These are phyloP conservation scores for Mamestra brassicae DNA, from an alignment of 2,888 invertebrate genomes.

Conservation along the genomic window DNA sequence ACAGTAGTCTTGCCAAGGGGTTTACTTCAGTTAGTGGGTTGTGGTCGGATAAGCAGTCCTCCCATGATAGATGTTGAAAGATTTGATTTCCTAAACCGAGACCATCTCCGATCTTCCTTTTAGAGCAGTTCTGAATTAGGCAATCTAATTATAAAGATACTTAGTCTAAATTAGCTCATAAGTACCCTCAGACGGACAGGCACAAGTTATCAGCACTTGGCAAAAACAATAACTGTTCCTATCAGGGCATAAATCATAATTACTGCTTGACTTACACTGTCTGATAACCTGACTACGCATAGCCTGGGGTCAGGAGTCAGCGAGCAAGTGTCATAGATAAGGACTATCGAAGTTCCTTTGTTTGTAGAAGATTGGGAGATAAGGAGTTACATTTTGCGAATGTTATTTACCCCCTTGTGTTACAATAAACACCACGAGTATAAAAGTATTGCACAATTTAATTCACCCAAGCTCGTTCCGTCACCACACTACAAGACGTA, in stretches of 20 bases:
- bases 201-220: conserved; percentile 37
- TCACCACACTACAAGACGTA: no score
- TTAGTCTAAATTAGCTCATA: conserved; percentile 19
- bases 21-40: neutral
- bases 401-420: conserved; percentile 15
- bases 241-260: conserved; percentile 49
- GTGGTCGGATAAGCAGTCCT: neutral
- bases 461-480: no score
- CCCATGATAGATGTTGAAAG: neutral
- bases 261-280: conserved; percentile 52
- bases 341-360: conserved; percentile 51
- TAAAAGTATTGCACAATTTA: neutral
- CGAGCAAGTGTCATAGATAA: conserved; percentile 38
- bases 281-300: conserved; percentile 71
- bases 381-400: conserved; percentile 9
- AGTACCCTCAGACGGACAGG: conserved; percentile 29
- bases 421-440: neutral
- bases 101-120: neutral
- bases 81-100: neutral
- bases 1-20: neutral
- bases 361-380: conserved; percentile 24
- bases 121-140: neutral
- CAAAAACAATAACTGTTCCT: conserved; percentile 40
- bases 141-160: neutral
- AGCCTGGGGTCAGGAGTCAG: conserved; percentile 45